These are phyloP conservation scores for Myotis vivesi DNA, from an alignment of 2,797 vertebrate species.

Conservation along the genomic window DNA sequence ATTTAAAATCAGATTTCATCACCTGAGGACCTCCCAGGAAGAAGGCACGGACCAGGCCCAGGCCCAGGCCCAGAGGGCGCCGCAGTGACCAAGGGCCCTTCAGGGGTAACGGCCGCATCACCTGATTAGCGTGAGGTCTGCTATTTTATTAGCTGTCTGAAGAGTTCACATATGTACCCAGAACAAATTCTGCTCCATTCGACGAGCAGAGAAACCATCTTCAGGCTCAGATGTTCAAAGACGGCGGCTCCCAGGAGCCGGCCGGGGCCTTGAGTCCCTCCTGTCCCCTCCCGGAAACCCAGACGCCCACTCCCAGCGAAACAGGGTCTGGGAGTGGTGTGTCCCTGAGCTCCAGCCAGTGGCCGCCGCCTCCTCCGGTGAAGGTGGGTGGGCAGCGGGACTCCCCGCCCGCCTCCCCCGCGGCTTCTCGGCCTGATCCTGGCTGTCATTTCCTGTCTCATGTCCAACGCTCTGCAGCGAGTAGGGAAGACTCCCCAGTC, in stretches of 20 bases:
- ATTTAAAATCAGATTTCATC: not conserved
- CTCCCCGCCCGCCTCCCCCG: not conserved
- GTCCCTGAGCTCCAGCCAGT: not conserved
- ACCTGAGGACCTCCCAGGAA: slow-evolving; percentile 17
- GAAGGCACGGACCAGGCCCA: not conserved
- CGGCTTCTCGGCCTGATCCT: slow-evolving; percentile 37
- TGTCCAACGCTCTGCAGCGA: not conserved
- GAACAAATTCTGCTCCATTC: not conserved
- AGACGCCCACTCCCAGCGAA: not conserved
- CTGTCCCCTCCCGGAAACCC: not conserved
- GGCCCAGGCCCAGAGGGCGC: not conserved
- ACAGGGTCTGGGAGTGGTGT: not conserved
- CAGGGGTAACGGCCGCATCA: not conserved
- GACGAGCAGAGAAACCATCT: not conserved
- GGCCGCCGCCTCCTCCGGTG: not conserved
- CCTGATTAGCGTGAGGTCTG: not conserved
- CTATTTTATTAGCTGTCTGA: slow-evolving; percentile 16
- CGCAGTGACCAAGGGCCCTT: not conserved
- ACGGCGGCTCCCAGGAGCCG: not conserved
- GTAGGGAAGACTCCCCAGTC: slow-evolving; percentile 35
- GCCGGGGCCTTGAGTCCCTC: not conserved
- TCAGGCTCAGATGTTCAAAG: not conserved
- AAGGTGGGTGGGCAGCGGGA: not conserved
- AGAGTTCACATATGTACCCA: not conserved
- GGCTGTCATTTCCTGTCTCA: slow-evolving; percentile 54